A percentile compares a stretch with the other conserved stretches of the same genome.
phyloP scores from a whole-genome alignment of 2,797 vertebrate genomes.

The Squalus acanthias region DNA sequence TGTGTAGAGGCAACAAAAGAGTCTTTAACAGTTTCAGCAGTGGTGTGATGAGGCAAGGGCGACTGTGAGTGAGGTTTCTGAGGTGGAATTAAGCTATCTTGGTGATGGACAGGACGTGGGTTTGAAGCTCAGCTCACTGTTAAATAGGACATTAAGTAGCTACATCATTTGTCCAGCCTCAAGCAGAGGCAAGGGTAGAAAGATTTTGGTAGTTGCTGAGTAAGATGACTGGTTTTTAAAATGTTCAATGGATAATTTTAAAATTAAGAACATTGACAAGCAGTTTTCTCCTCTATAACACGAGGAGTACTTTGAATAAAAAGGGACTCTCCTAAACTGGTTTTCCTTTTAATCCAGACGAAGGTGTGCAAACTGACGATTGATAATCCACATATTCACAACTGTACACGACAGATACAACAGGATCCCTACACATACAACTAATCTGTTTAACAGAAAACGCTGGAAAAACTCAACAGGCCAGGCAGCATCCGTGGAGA shows the following conservation, averaged over 20 bases:
- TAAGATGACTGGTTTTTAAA: neutral
- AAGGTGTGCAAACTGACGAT: neutral
- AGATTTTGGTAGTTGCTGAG: neutral
- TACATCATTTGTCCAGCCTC: neutral
- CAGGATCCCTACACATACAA: neutral
- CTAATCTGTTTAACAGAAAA: neutral
- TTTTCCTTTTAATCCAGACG: neutral
- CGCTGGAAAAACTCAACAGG: too few species aligned
- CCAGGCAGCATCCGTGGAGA: too few species aligned
- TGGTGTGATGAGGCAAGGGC: neutral
- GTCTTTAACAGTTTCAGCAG: neutral
- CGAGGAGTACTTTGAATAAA: neutral
- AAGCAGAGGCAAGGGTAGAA: neutral
- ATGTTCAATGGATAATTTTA: neutral
- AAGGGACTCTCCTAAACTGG: neutral
- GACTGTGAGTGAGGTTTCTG: neutral
- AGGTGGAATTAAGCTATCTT: neutral
- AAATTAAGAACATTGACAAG: neutral
- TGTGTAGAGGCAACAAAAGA: neutral
- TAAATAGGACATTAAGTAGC: neutral
- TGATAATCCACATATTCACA: neutral
- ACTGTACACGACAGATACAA: neutral
- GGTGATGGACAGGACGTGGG: neutral
- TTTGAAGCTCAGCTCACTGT: neutral
- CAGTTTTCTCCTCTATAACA: neutral